Evolutionary conservation across 2,888 invertebrate genomes (phyloP).

Genomic region (Cryptus armator): DNA sequence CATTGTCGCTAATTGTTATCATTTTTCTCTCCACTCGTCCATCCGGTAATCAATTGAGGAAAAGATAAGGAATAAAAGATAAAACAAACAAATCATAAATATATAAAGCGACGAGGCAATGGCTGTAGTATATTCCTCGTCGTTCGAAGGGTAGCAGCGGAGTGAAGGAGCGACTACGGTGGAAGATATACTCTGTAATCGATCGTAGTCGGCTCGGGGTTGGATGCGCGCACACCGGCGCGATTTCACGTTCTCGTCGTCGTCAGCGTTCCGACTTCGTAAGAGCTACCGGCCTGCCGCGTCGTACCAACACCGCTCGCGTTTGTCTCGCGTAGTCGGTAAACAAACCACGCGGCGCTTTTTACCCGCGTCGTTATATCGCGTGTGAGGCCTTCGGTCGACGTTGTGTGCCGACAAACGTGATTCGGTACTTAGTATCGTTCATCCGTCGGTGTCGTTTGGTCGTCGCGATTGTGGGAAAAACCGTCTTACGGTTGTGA

Average conservation of each 20-base stretch:
- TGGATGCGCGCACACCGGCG: conserved; percentile 51
- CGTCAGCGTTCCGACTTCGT: conserved; percentile 46
- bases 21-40: too few species aligned
- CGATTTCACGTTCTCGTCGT: conserved; percentile 5
- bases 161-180: conserved; percentile 1
- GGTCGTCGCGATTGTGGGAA: not conserved
- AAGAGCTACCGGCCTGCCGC: conserved; percentile 45
- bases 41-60: too few species aligned
- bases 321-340: conserved; percentile 50
- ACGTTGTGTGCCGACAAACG: not conserved
- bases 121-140: not conserved
- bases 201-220: conserved; percentile 53
- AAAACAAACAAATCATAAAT: not conserved
- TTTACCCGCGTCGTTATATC: conserved; percentile 10
- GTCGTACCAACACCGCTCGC: conserved; percentile 32
- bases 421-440: not conserved
- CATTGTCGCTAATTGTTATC: too few species aligned
- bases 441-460: not conserved
- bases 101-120: not conserved
- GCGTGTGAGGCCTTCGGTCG: not conserved
- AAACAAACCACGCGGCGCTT: conserved; percentile 60
- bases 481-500: not conserved
- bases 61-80: too few species aligned
- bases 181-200: conserved; percentile 39
- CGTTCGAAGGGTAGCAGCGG: not conserved